Conservation (phyloP, 2,797 vertebrate genomes). For the Enteromius anoplus region DNA sequence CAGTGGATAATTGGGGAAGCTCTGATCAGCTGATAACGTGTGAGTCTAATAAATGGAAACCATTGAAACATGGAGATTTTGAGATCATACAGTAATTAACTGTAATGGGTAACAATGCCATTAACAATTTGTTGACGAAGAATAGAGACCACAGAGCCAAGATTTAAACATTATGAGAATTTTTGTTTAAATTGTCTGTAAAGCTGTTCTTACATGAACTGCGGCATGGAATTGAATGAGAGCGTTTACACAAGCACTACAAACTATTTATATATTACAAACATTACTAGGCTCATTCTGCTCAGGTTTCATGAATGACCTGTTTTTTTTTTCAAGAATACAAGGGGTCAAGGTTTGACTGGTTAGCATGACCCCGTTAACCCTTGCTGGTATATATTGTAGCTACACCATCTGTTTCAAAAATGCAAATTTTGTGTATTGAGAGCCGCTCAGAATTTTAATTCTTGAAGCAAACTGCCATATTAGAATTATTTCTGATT, state of each 20-base stretch:
- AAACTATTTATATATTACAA: not conserved
- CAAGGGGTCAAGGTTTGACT: not conserved
- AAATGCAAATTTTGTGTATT: not conserved
- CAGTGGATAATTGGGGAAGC: conserved; percentile 39
- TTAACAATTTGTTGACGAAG: conserved; percentile 13
- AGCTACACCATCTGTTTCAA: not conserved
- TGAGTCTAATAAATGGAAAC: conserved; percentile 23
- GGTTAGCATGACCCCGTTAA: not conserved
- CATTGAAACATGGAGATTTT: conserved; percentile 33
- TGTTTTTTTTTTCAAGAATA: not conserved
- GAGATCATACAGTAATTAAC: conserved; percentile 36
- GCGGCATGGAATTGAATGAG: not conserved
- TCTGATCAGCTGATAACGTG: conserved; percentile 45
- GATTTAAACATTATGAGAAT: not conserved
- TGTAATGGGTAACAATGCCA: conserved; percentile 32
- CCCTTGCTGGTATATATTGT: not conserved
- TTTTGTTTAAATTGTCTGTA: not conserved
- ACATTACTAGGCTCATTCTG: not conserved
- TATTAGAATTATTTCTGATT: not conserved
- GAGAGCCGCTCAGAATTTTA: too few relatives aligned
- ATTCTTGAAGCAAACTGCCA: too few relatives aligned
- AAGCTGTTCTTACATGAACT: not conserved
- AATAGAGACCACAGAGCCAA: not conserved
- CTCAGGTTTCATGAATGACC: not conserved
- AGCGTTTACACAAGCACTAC: not conserved